Evolutionary conservation across 2,888 invertebrate species (phyloP), one percentile per base, ranked within the genome.

Genomic region (Tricholauxania praeusta): DNA sequence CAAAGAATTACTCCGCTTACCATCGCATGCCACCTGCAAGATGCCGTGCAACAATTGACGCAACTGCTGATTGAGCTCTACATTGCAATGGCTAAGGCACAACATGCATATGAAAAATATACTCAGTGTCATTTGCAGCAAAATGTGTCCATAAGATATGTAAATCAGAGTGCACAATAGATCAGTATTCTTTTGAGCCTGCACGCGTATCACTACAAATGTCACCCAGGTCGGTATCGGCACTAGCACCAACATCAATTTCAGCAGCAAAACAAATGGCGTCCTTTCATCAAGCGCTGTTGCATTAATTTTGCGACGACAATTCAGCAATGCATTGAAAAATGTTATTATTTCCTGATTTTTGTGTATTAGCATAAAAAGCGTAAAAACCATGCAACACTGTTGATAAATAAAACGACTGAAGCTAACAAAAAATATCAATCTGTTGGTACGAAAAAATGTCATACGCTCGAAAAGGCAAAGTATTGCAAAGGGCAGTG

Each of bases 351-450:
- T 73, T 28, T 74, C 67, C 1, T 47, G 15, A 48, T 82, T 79
- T 19, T 78, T 74, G 4, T 60, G 71, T 55, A 81, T 71, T 68
- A 83, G 84, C 71, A 76, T 78, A 39, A 79, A 75, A 19, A 82
- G 73, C 12, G 82, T 83, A 28, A 76, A 75, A 6, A 79, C 53
- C 5, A 80, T 77, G 4, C 80, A 79, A 14, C 78, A 39, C 59
- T 80, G 57, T 19, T 83, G 49, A 51, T 82, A 53, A 10, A 73
- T 72, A 53, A 79, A 82, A 4, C 84, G 83, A 71, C 78, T 74
- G 51, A 78, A 77, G 72, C 83, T 82, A 7, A 85, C 78, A 64
- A 82, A 77, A 14, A 77, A 64, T 14, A 85, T 75, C 59, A 85
- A 57, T 12, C 3, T 57, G 66, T 81, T 79, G 53, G 80, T 79